Evolutionary conservation across 2,113 vertebrate genomes (phyloP).

Genomic region (Rhizomys pruinosus): DNA sequence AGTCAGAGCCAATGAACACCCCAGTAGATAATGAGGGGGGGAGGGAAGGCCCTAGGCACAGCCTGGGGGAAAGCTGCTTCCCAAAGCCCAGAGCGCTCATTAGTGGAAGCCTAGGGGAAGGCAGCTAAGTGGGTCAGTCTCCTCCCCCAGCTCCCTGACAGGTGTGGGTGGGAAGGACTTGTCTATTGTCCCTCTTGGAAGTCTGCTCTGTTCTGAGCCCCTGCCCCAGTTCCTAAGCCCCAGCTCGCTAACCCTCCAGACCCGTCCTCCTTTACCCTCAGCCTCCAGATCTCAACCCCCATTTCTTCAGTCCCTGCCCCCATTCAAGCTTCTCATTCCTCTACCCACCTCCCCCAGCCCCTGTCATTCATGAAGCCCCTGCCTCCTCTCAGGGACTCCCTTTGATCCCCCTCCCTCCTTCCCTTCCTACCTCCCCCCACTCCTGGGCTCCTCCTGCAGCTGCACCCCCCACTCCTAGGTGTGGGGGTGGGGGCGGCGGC

Average conservation of each 20-base stretch:
- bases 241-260: neutral
- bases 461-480: slow-evolving; percentile 39
- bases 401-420: neutral
- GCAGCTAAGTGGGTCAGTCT: slow-evolving; percentile 78
- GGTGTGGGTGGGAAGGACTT: slow-evolving; percentile 70
- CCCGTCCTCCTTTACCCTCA: neutral
- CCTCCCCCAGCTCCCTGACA: slow-evolving; percentile 69
- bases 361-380: neutral
- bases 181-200: slow-evolving; percentile 56
- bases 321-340: neutral
- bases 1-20: slow-evolving; percentile 44
- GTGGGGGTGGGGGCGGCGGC: neutral
- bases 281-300: neutral
- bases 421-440: neutral
- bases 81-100: slow-evolving; percentile 74
- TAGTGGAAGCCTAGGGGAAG: slow-evolving; percentile 69
- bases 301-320: neutral
- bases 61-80: slow-evolving; percentile 69
- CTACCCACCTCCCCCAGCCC: neutral
- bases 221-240: neutral
- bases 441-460: neutral
- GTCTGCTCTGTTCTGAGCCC: neutral
- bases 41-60: slow-evolving; percentile 71
- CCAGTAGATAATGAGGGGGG: slow-evolving; percentile 72
- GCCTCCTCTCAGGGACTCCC: neutral